Conservation (phyloP, 2,113 vertebrate species). For the Gobius niger region DNA sequence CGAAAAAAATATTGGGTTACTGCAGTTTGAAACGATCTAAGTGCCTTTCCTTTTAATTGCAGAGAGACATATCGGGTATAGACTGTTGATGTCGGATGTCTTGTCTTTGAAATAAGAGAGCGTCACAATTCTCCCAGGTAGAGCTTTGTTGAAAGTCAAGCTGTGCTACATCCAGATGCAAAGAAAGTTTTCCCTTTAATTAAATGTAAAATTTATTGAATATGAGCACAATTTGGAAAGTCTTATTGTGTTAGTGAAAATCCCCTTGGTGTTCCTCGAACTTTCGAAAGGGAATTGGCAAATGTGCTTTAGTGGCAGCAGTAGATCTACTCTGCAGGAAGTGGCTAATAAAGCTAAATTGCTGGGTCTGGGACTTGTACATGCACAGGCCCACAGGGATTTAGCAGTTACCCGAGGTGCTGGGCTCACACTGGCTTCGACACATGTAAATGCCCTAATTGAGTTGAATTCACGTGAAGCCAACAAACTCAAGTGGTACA, state of each 20-base stretch:
- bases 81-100: slow-evolving; percentile 15
- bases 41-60: slow-evolving; percentile 35
- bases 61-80: background rate
- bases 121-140: slow-evolving; percentile 11
- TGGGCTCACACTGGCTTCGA: slow-evolving; percentile 8
- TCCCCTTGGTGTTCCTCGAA: slow-evolving; percentile 25
- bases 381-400: slow-evolving; percentile 21
- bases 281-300: slow-evolving; percentile 22
- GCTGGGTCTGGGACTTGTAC: slow-evolving; percentile 21
- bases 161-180: background rate
- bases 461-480: slow-evolving; percentile 9
- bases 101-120: slow-evolving; percentile 1
- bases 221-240: slow-evolving; percentile 32
- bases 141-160: slow-evolving; percentile 17
- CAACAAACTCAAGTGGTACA: slow-evolving; percentile 7
- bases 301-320: slow-evolving; percentile 51
- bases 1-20: slow-evolving; percentile 19
- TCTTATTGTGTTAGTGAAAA: slow-evolving; percentile 40
- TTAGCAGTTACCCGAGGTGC: slow-evolving; percentile 4
- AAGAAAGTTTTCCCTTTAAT: slow-evolving; percentile 12
- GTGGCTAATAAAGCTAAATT: slow-evolving; percentile 47
- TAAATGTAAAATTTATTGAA: slow-evolving; percentile 34
- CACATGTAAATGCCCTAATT: slow-evolving; percentile 2
- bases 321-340: slow-evolving; percentile 54
- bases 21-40: slow-evolving; percentile 18